Conservation (phyloP, 2,888 invertebrate species). For the Hypena proboscidalis region DNA sequence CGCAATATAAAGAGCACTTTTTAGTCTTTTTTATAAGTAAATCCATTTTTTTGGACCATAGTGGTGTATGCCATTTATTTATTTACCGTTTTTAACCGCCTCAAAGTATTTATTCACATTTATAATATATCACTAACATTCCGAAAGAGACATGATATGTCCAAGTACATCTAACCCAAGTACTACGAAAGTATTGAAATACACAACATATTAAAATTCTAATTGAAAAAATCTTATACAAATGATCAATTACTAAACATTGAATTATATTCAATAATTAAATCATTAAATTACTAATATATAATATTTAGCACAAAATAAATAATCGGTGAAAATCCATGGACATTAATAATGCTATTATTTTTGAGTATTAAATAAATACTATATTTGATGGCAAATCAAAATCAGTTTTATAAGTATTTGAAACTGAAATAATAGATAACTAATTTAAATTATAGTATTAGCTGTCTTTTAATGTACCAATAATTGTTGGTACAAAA, state of each 20-base stretch:
- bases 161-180: constrained; percentile 26
- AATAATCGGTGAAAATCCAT: too few species aligned
- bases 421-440: too few species aligned
- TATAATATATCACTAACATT: constrained; percentile 7
- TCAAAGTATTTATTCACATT: too few species aligned
- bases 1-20: constrained; percentile 6
- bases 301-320: too few species aligned
- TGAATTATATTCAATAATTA: constrained; percentile 31
- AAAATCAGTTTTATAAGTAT: too few species aligned
- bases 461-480: too few species aligned
- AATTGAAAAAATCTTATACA: constrained; percentile 30
- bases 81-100: not conserved
- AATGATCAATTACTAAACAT: constrained; percentile 25
- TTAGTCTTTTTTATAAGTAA: not conserved
- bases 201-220: constrained; percentile 29
- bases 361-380: too few species aligned
- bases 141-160: not conserved
- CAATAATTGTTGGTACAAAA: too few species aligned
- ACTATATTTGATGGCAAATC: too few species aligned
- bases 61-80: not conserved
- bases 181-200: constrained; percentile 25
- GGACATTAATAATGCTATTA: too few species aligned
- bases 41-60: not conserved
- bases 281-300: constrained; percentile 17
- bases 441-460: too few species aligned